These are phyloP conservation scores for Trissolcus basalis DNA, from an alignment of 1,140 invertebrate genomes.

Conservation along the genomic window DNA sequence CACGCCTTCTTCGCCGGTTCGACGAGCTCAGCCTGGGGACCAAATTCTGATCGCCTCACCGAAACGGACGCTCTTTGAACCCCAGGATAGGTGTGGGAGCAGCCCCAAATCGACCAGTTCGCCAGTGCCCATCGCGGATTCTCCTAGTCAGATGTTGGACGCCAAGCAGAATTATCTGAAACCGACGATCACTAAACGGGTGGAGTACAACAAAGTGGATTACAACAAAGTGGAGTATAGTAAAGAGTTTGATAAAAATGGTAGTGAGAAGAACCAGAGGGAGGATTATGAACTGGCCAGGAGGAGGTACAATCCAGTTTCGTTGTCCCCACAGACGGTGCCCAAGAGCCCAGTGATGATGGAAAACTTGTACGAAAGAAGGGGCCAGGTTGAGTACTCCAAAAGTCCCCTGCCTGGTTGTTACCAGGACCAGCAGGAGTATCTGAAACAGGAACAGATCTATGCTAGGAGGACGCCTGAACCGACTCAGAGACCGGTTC, in stretches of 20 bases:
- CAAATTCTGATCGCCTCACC: slow-evolving; percentile 73
- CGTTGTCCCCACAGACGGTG: too few species aligned
- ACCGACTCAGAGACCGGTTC: slow-evolving; percentile 11
- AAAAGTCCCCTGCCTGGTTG: slow-evolving; percentile 41
- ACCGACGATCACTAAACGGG: slow-evolving; percentile 32
- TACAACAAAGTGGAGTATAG: slow-evolving; percentile 24
- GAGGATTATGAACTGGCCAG: too few species aligned
- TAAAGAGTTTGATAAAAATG: too few species aligned
- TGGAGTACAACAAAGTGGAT: slow-evolving; percentile 13
- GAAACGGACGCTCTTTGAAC: slow-evolving; percentile 65
- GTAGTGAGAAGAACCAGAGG: slow-evolving; percentile 18
- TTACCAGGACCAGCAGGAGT: slow-evolving; percentile 34
- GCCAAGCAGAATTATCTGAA: slow-evolving; percentile 38
- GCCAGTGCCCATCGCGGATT: slow-evolving; percentile 64
- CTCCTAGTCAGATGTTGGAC: slow-evolving; percentile 55
- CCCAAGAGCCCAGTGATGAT: too few species aligned
- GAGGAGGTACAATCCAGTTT: too few species aligned
- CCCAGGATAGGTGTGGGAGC: slow-evolving; percentile 43
- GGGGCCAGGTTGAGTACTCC: slow-evolving; percentile 40
- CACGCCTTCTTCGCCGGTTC: slow-evolving; percentile 32
- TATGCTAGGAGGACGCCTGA: slow-evolving; percentile 37
- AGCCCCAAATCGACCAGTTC: slow-evolving; percentile 54
- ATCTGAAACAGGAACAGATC: slow-evolving; percentile 36
- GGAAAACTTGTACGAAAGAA: too few species aligned
- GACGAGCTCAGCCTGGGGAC: slow-evolving; percentile 66